Evolutionary conservation across 2,888 invertebrate genomes (phyloP).

Genomic region (Lasiommata megera): DNA sequence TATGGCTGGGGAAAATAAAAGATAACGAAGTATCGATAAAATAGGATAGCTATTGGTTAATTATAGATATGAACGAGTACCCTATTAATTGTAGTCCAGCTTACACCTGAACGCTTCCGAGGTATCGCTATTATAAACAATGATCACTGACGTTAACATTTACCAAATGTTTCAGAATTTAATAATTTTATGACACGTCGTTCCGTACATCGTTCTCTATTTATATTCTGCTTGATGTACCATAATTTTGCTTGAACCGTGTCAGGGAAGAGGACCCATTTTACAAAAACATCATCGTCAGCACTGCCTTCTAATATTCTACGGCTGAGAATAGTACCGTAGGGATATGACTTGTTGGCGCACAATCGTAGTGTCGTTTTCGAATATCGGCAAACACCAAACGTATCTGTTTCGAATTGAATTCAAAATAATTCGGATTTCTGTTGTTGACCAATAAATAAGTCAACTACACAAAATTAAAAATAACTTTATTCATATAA

Average conservation of each 20-base stretch:
- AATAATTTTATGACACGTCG: conserved; percentile 31
- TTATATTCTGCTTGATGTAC: conserved; percentile 27
- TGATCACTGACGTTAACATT: conserved; percentile 29
- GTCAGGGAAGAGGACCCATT: no score
- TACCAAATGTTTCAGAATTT: conserved; percentile 31
- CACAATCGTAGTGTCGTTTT: no score
- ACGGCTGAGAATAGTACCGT: no score
- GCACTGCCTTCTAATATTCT: no score
- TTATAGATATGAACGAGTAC: conserved; percentile 20
- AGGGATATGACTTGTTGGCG: no score
- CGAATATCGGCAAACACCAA: no score
- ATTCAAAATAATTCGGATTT: no score
- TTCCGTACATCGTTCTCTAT: conserved; percentile 17
- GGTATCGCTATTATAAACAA: conserved; percentile 29
- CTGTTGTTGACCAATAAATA: no score
- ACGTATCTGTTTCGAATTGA: no score
- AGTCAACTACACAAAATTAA: no score
- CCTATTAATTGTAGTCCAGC: conserved; percentile 7
- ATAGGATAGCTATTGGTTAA: conserved; percentile 20
- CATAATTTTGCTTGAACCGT: conserved; percentile 22
- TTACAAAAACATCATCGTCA: no score
- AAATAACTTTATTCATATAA: no score
- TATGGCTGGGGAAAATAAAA: conserved; percentile 16
- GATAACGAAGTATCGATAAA: conserved; percentile 26
- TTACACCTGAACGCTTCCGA: conserved; percentile 18